Percentiles rank a stretch among this genome's conserved stretches.
phyloP scores from a whole-genome alignment of 30 jellyfish, hydroid and myxozoan genomes.

The Chrysaora quinquecirrha region DNA sequence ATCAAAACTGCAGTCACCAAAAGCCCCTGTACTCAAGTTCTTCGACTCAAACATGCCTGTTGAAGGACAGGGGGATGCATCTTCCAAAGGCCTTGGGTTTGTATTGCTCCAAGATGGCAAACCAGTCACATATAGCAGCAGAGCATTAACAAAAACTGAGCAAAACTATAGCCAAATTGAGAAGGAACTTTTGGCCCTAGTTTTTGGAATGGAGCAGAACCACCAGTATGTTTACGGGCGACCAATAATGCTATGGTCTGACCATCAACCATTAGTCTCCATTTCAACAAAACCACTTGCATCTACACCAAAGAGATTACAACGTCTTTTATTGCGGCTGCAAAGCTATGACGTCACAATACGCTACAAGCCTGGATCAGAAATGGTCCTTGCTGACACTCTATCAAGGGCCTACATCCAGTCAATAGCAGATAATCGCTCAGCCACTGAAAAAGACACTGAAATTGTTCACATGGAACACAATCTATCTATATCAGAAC shows the following conservation, averaged over 20 bases:
- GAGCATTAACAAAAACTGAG: neutral
- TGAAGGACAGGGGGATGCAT: too few relatives aligned
- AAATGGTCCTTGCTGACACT: neutral
- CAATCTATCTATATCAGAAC: neutral
- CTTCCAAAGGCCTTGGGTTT: too few relatives aligned
- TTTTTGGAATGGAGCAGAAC: neutral
- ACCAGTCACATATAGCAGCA: neutral
- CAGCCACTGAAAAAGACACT: too few relatives aligned
- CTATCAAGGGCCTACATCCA: too few relatives aligned
- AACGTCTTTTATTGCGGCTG: neutral
- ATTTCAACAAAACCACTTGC: neutral
- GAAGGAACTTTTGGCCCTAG: neutral
- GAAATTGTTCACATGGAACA: neutral
- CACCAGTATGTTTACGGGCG: neutral
- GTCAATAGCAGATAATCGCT: too few relatives aligned
- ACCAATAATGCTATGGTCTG: neutral
- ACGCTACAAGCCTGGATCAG: neutral
- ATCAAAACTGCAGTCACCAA: too few relatives aligned
- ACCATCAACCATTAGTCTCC: neutral
- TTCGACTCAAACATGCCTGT: too few relatives aligned
- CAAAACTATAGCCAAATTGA: neutral
- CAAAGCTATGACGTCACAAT: neutral
- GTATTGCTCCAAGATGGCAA: too few relatives aligned
- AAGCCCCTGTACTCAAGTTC: too few relatives aligned
- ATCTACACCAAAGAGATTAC: neutral